Base-by-base conservation (phyloP, 2,797 vertebrate genomes). In the Sebastes matsubarae region DNA sequence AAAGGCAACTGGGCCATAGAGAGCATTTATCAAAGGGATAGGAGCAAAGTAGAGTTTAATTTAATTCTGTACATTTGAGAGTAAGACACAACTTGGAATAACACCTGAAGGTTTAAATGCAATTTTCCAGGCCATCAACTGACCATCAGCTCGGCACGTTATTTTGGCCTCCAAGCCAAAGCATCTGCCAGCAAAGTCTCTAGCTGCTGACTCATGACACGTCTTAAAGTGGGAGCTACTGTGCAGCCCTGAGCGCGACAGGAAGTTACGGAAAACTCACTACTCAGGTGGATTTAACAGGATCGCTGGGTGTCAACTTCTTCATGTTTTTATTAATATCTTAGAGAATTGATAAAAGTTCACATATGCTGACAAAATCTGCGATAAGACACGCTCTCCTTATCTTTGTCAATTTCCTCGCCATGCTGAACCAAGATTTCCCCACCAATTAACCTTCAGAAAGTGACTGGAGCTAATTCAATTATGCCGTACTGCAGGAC, bases 81-180 rank as follows among this genome's bases (percentile, higher is more conserved):
- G 81, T 87, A 90, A 92, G 89, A 94, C 86, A 92, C 85, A 90
- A 90, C 66, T 86, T 84, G 81, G 91, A 95, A 94, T 92, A 94
- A 92, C 94, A 95, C 94, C 94, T 94, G 89, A 89, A 95, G 94
- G 91, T 94, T 95, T 93, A 94, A 96, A 95, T 91, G 93, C 90
- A 96, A 96, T 96, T 96, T 96, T 96, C 95, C 95, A 96, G 94
- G 85, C 94, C 95, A 96, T 96, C 95, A 94, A 95, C 86, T 93
- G 95, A 94, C 95, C 95, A 96, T 96, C 94, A 94, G 92, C 87
- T 89, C 77, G 61, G 81, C 85, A 83, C 84, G 82, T 92, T 92
- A 58, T 84, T 91, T 88, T 77, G 82, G 88, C 91, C 91, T 93
- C 86, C 77, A 27, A 93, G 87, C 83, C 76, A 84, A 81, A 92